Base-by-base conservation (phyloP, 1,140 invertebrate genomes). In the Elysia chlorotica region DNA sequence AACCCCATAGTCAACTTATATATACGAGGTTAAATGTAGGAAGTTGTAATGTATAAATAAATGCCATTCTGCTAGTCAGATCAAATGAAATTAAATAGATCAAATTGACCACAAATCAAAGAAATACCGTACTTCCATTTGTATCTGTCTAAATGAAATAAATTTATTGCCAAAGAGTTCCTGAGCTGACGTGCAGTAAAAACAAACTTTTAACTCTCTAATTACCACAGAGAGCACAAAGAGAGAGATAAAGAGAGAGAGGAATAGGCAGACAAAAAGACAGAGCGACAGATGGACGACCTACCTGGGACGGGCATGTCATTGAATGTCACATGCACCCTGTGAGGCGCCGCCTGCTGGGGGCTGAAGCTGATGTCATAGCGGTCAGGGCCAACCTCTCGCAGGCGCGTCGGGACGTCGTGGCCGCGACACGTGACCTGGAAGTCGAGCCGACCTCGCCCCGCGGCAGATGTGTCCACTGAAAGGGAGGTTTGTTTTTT, bases 241-340 rank as follows among this genome's bases (percentile, higher is more conserved):
- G 10, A 59, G 28, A 59, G 10, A 10, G 25, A 59, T 14, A 25
- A 59, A 59, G 25, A 59, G 25, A 59, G 10, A 59, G 10, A 59
- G 56, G 25, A 25, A 10, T 10, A 59, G 25, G 25, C 17, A 59
- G 56, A 25, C 10, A 31, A 35, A 33, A 35, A 31, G 61, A 63
- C 10, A 33, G 6, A 14, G 10, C 14, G 25, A 17, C 10, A 63
- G 25, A 31, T 10, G 28, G 25, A 25, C 6, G 35, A 19, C 83
- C 74, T 74, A 92, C 91, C 91, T 75, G 94, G 93, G 3, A 97
- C 94, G 70, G 94, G 91, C 80, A 97, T 93, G 76, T 97, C 95
- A 81, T 99, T 99, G 87, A 98, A 99, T 17, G 94, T 95, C 65
- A 98, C 95, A 79, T 95, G 96, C 5, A 98, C 94, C 81, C 93